Conservation (phyloP, 1,140 invertebrate genomes). For the Mercenaria mercenaria region DNA sequence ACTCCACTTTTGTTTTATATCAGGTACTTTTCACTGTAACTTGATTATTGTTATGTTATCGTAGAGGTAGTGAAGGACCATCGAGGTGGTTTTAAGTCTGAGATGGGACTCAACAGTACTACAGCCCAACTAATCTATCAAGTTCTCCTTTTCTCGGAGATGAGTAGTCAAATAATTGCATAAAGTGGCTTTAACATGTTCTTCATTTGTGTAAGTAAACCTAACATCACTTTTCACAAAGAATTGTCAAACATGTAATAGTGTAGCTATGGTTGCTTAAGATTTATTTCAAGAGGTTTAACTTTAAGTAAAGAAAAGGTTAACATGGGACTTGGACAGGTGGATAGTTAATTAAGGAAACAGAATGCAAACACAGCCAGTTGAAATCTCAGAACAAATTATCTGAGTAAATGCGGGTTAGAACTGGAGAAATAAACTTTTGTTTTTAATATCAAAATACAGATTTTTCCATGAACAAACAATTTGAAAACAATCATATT, state of each 20-base stretch:
- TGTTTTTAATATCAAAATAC: not conserved
- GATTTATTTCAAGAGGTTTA: conserved; percentile 28
- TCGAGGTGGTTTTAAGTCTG: conserved; percentile 28
- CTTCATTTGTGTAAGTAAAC: conserved; percentile 36
- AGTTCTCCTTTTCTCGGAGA: conserved; percentile 3
- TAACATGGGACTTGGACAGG: conserved; percentile 36
- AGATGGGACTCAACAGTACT: conserved; percentile 46
- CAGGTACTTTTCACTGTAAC: conserved; percentile 62
- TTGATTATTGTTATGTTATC: conserved; percentile 61
- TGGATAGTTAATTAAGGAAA: conserved; percentile 26
- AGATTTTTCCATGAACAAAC: too few relatives aligned
- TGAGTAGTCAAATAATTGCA: conserved; percentile 50
- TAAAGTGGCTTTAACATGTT: conserved; percentile 42
- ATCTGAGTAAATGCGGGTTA: not conserved
- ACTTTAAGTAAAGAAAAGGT: conserved; percentile 1
- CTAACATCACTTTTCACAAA: not conserved
- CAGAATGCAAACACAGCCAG: not conserved
- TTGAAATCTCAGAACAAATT: not conserved
- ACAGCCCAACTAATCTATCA: conserved; percentile 62
- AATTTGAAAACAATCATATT: too few relatives aligned
- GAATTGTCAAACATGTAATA: conserved; percentile 4
- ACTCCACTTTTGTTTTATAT: conserved; percentile 64
- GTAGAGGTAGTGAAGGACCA: conserved; percentile 18
- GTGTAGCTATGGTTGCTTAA: conserved; percentile 13
- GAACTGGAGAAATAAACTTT: too few relatives aligned